Evolutionary conservation across 2,113 vertebrate genomes (phyloP), one percentile per base, ranked within the genome.

Genomic region (Phylloscopus trochiloides): DNA sequence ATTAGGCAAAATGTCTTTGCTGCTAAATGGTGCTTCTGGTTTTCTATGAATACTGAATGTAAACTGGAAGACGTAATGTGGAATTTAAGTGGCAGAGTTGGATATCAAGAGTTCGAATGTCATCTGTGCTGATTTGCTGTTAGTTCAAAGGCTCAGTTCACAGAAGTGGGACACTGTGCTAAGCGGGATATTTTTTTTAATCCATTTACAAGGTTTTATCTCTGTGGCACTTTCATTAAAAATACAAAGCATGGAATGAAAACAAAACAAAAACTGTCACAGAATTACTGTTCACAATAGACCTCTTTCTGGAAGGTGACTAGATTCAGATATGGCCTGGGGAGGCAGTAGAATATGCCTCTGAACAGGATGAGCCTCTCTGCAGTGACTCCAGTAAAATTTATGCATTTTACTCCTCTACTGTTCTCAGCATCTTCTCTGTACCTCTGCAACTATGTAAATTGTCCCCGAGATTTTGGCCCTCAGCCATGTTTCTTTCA

Each of bases 181-280:
- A 36, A 82, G 19, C 17, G 66, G 34, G 9, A 21, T 12, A 1
- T 22, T 25, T 79, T 90, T 90, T 66, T 7, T 29, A 65, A 72
- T 21, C 8, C 3, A 14, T 86, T 77, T 76, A 34, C 25, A 29
- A 73, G 16, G 7, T 70, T 73, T 84, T 70, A 16, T 34, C 34
- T 67, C 22, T 1, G 0, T 77, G 22, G 6, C 15, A 18, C 8
- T 76, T 75, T 4, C 1, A 0, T 83, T 62, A 38, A 77, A 79
- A 90, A 45, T 68, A 42, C 3, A 43, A 88, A 88, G 6, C 10
- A 57, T 13, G 50, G 18, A 77, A 14, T 67, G 17, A 74, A 72
- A 86, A 59, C 29, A 62, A 71, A 81, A 29, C 17, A 65, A 40
- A 80, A 94, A 9, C 7, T 34, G 13, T 38, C 24, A 50, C 43